These are phyloP conservation scores for Meghimatium bilineatum DNA, from an alignment of 2,888 invertebrate species.

Conservation along the genomic window DNA sequence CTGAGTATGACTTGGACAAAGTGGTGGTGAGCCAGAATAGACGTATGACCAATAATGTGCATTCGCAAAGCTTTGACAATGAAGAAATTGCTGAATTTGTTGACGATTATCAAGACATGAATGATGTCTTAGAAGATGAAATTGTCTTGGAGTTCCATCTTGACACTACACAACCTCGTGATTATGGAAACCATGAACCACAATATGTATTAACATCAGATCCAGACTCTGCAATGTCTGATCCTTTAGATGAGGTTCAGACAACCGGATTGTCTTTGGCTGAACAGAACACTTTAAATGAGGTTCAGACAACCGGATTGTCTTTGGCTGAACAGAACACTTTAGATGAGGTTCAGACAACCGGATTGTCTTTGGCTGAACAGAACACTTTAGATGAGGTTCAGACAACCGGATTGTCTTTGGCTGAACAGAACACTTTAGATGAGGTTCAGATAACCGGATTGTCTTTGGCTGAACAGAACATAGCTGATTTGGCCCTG, in stretches of 20 bases:
- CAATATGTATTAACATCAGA: neutral
- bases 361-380: neutral
- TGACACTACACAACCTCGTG: too few relatives aligned
- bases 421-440: too few relatives aligned
- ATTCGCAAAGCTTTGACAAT: neutral
- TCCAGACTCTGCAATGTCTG: too few relatives aligned
- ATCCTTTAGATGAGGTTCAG: too few relatives aligned
- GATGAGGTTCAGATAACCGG: neutral
- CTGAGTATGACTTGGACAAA: neutral
- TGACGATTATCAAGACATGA: neutral
- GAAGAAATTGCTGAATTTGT: neutral
- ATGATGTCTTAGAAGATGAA: neutral
- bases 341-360: too few relatives aligned
- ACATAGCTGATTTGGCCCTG: slow-evolving; percentile 51
- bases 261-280: too few relatives aligned
- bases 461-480: slow-evolving; percentile 31
- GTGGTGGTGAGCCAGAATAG: neutral
- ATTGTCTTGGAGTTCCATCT: neutral
- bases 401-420: too few relatives aligned
- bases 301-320: too few relatives aligned
- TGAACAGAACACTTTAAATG: neutral
- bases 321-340: neutral
- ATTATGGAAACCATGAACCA: neutral
- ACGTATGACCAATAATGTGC: neutral
- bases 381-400: too few relatives aligned